phyloP scores from a whole-genome alignment of 1,140 invertebrate genomes.

The Papilio helenus region DNA sequence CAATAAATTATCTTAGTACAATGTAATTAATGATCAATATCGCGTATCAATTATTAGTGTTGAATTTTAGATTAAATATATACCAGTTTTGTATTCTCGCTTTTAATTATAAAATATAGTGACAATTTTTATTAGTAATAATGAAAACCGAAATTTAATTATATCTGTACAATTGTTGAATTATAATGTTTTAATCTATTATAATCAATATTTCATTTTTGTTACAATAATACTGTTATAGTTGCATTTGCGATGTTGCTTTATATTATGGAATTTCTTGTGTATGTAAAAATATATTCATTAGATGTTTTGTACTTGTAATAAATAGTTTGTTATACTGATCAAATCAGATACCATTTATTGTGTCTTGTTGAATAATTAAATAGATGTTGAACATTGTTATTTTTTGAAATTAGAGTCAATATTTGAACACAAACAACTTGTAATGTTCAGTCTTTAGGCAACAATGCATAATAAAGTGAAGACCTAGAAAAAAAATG shows the following conservation, averaged over 20 bases:
- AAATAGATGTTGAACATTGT: not conserved
- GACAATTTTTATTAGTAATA: not conserved
- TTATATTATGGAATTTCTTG: not conserved
- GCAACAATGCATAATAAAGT: not conserved
- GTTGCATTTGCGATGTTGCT: not conserved
- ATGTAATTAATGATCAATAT: slow-evolving; percentile 12
- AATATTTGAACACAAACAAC: not conserved
- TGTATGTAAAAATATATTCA: not conserved
- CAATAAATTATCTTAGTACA: slow-evolving; percentile 9
- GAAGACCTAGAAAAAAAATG: not conserved
- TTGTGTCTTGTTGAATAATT: not conserved
- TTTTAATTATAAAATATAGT: not conserved
- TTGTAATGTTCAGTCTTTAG: too few relatives aligned
- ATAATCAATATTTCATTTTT: not conserved
- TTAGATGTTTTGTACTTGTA: not conserved
- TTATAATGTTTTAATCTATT: not conserved
- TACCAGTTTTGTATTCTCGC: not conserved
- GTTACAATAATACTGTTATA: not conserved
- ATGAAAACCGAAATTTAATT: not conserved
- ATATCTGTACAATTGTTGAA: slow-evolving; percentile 18
- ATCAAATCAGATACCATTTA: not conserved
- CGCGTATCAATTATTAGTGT: not conserved
- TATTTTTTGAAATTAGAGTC: not conserved
- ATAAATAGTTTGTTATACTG: not conserved
- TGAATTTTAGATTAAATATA: slow-evolving; percentile 16